Base-by-base conservation (phyloP, 2,888 invertebrate genomes). In the Cantharis rustica region DNA sequence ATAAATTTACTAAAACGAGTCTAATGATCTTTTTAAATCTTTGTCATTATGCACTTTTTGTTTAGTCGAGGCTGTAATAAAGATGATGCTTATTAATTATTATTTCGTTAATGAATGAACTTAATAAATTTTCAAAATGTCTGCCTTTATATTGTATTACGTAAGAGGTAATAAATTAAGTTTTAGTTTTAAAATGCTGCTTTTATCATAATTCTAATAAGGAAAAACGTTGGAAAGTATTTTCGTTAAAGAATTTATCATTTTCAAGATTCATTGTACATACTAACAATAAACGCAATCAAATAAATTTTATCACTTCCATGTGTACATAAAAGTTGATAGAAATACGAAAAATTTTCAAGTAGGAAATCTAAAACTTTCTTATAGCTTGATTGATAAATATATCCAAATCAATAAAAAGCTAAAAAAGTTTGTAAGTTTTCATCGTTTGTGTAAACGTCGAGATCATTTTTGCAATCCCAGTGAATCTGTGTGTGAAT, bases 341-440 rank as follows among this genome's bases (percentile, higher is more conserved):
- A 47, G 73, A 71, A 47, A 74, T 73, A 73, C 23, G 17, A 69
- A 47, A 69, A 73, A 68, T 63, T 76, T 17, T 20, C 31, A 61
- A 68, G 23, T 16, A 31, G 16, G 23, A 61, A 68, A 61, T 71
- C 62, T 20, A 17, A 71, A 70, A 61, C 61, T 71, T 70, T 71
- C 73, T 75, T 69, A 27, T 27, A 79, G 74, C 71, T 61, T 79
- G 79, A 79, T 79, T 77, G 77, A 79, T 78, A 79, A 78, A 75
- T 75, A 76, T 71, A 31, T 72, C 68, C 69, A 73, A 79, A 73
- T 76, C 76, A 72, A 73, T 77, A 68, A 73, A 70, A 73, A 71
- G 62, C 69, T 66, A 62, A 20, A 63, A 16, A 71, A 72, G 73
- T 73, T 75, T 66, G 75, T 68, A 71, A 75, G 74, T 77, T 75